A percentile compares a stretch with the other conserved stretches of the same genome.
Conservation (phyloP, 2,113 vertebrate genomes). For the Odocoileus virginianus region DNA sequence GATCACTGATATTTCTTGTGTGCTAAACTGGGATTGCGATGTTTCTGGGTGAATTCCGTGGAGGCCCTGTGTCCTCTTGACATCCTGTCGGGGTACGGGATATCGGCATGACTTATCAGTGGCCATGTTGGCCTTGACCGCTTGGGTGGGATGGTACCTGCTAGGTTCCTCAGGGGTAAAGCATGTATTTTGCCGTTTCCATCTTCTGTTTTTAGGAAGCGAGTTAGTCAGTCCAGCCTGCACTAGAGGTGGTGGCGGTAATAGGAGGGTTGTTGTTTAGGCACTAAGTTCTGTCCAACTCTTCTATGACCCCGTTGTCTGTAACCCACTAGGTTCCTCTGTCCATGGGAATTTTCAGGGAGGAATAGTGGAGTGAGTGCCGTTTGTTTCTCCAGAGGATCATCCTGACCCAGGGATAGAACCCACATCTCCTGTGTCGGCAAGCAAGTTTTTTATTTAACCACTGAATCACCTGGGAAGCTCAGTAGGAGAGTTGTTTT, state of each 20-base stretch:
- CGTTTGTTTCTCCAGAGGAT: not conserved
- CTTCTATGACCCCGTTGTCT: not conserved
- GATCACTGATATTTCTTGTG: not conserved
- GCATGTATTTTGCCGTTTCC: not conserved
- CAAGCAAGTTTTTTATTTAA: not conserved
- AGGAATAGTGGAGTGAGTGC: not conserved
- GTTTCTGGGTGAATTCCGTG: not conserved
- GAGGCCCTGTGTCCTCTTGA: no score
- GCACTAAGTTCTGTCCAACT: not conserved
- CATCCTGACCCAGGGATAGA: not conserved
- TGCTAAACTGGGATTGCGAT: not conserved
- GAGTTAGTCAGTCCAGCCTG: not conserved
- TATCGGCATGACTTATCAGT: accelerated
- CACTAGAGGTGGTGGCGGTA: not conserved
- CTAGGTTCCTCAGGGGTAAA: not conserved
- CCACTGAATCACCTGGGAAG: not conserved
- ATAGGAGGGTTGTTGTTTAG: accelerated
- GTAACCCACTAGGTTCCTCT: not conserved
- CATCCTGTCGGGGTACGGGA: accelerated
- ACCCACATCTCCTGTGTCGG: not conserved
- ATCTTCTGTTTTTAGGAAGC: not conserved
- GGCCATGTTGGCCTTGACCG: accelerated
- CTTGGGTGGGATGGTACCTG: not conserved
- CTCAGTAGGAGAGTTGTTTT: not conserved
- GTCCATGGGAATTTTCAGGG: not conserved